Evolutionary conservation across 2,797 vertebrate genomes (phyloP), one percentile per base, ranked within the genome.

Genomic region (Dendrocincla tyrannina): DNA sequence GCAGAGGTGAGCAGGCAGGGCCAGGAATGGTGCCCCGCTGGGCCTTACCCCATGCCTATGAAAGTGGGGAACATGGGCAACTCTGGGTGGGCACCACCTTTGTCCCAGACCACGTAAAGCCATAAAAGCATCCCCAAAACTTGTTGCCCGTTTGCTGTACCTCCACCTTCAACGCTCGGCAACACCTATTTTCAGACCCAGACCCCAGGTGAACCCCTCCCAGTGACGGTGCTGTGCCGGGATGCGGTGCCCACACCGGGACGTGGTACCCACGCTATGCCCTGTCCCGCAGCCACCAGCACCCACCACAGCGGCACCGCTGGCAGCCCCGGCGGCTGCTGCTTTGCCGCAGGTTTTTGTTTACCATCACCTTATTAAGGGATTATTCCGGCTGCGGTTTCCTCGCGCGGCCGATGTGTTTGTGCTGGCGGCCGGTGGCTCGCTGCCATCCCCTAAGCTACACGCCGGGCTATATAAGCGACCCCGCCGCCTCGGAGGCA

Each of bases 381-480:
- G 95, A 96, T 95, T 92, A 89, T 85, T 89, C 95, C 94, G 94
- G 78, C 95, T 95, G 84, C 35, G 82, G 94, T 96, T 97, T 97
- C 94, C 96, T 96, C 53, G 35, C 72, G 93, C 94, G n/a, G 93
- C 95, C 94, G 97, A 96, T 97, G 97, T 98, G 96, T 97, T 98
- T 98, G 60, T 32, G 96, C 47, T 96, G 66, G 97, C 96, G 87
- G 96, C 96, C 88, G 67, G 91, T 98, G 98, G 98, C 98, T 85
- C 95, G 30, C 70, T 97, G 98, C 98, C 98, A 98, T 89, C 62
- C 91, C 96, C 96, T 89, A 72, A 97, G 96, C 97, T 95, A 88
- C 96, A 95, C 93, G 96, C 96, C 93, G 96, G 82, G 96, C 97
- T 98, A 98, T 98, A 98, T 98, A 98, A 98, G 97, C 97, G 77